phyloP scores from a whole-genome alignment of 2,888 invertebrate species.

The Drosophila multiciliata region DNA sequence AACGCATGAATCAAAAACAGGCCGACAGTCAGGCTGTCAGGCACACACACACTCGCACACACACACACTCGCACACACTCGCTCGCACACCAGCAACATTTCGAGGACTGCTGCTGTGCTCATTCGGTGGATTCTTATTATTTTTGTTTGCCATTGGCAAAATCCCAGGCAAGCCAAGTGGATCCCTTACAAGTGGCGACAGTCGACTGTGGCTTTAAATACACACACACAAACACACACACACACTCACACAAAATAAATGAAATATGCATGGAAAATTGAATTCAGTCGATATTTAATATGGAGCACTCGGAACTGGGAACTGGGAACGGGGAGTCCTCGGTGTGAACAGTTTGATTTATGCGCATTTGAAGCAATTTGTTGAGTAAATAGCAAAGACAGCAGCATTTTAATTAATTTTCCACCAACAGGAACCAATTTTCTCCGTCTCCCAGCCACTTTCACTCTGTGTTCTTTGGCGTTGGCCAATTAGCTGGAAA shows the following conservation, averaged over 20 bases:
- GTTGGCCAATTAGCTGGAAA: slow-evolving; percentile 62
- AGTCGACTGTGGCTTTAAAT: slow-evolving; percentile 60
- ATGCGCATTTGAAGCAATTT: slow-evolving; percentile 78
- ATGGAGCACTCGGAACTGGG: neutral
- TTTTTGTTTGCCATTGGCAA: slow-evolving; percentile 22
- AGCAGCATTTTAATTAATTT: slow-evolving; percentile 76
- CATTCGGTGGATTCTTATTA: slow-evolving; percentile 32
- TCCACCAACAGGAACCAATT: slow-evolving; percentile 22
- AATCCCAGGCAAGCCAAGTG: slow-evolving; percentile 4
- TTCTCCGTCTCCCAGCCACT: neutral
- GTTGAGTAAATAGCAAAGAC: slow-evolving; percentile 74
- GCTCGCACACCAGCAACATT: slow-evolving; percentile 18
- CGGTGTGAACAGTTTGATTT: slow-evolving; percentile 77
- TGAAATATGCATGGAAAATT: slow-evolving; percentile 76
- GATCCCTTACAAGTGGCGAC: slow-evolving; percentile 34
- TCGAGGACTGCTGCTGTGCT: slow-evolving; percentile 29
- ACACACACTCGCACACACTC: neutral
- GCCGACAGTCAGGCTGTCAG: slow-evolving; percentile 60
- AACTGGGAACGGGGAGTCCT: slow-evolving; percentile 15
- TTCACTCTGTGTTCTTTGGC: slow-evolving; percentile 31
- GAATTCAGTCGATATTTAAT: slow-evolving; percentile 49
- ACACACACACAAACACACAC: slow-evolving; percentile 20
- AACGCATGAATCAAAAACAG: slow-evolving; percentile 80
- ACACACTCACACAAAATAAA: slow-evolving; percentile 40
- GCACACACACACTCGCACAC: slow-evolving; percentile 31